phyloP scores from a whole-genome alignment of 2,797 vertebrate genomes.

The Sebastes melanostomus region DNA sequence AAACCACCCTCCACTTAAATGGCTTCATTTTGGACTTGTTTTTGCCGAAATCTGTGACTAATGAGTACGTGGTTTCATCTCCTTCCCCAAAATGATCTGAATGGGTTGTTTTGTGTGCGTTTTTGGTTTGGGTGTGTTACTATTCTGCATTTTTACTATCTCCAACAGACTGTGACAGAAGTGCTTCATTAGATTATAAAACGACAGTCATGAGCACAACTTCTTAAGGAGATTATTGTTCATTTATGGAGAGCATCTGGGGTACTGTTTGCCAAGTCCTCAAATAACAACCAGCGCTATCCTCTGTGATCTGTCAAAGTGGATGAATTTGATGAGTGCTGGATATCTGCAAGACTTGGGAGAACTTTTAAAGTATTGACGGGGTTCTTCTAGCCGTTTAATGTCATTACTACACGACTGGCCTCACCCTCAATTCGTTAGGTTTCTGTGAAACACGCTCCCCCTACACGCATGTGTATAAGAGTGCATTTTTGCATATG shows the following conservation, averaged over 20 bases:
- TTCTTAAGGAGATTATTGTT: conserved; percentile 55
- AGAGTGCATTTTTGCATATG: not conserved
- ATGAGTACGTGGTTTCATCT: conserved; percentile 51
- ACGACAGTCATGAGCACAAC: conserved; percentile 33
- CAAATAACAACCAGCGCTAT: conserved; percentile 10
- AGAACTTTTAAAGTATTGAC: conserved; percentile 1
- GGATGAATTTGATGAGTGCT: conserved; percentile 19
- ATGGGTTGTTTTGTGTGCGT: conserved; percentile 12
- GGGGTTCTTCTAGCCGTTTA: not conserved
- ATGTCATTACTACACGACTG: not conserved
- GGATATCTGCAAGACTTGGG: not conserved
- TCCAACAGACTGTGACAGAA: conserved; percentile 50
- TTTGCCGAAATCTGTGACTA: conserved; percentile 46
- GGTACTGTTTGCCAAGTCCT: conserved; percentile 35
- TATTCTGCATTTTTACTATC: conserved; percentile 18
- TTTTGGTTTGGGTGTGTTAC: not conserved
- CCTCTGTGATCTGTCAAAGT: conserved; percentile 36
- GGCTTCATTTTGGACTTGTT: conserved; percentile 40
- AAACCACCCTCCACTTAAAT: conserved; percentile 38
- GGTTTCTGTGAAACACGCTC: not conserved
- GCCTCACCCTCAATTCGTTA: not conserved
- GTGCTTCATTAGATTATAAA: conserved; percentile 62
- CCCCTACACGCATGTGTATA: not conserved
- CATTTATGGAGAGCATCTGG: conserved; percentile 36
- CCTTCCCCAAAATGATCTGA: conserved; percentile 27